Evolutionary conservation across 2,113 vertebrate genomes (phyloP), one percentile per base, ranked within the genome.

Genomic region (Gadus chalcogrammus): DNA sequence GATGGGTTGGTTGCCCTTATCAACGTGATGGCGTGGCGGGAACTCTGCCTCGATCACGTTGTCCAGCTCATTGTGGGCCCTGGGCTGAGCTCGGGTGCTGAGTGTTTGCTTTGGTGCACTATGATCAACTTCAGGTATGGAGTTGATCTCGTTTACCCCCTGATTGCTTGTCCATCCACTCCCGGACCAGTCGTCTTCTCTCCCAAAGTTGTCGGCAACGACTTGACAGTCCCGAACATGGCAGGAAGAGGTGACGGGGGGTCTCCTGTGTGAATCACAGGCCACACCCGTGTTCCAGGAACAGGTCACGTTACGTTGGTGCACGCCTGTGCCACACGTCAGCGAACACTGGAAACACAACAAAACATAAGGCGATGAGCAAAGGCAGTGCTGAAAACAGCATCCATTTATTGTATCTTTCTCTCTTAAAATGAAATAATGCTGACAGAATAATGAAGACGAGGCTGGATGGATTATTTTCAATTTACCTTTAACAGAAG

Each of bases 141-240:
- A 82, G 38, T 92, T 89, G 12, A 96, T 94, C 27, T 97, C 95
- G 1, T 95, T 96, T 1, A 94, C 89, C 0, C 94, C 62, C 61
- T 97, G 95, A 5, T 80, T 91, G 88, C 94, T 95, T 17, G 92
- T 93, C 48, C 91, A 93, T 1, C 97, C 97, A 0, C 97, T 98
- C 64, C 96, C 97, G 0, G 96, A 98, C 92, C 91, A 94, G 18
- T 98, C 96, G 0, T 35, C 3, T 0, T 60, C 67, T 17, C 67
- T 80, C 17, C 67, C 81, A 9, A 83, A 65, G 0, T 52, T 63
- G 61, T 93, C 92, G 0, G 8, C 5, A 0, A 53, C 3, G 28
- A 4, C n/a, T 0, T 72, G 87, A 78, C 96, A 99, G 42, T 74
- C 85, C 0, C 79, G 87, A 70, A 78, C 1, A 20, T 72, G 27